Conservation (phyloP, 1,140 invertebrate genomes). For the Drosophila guanche region DNA sequence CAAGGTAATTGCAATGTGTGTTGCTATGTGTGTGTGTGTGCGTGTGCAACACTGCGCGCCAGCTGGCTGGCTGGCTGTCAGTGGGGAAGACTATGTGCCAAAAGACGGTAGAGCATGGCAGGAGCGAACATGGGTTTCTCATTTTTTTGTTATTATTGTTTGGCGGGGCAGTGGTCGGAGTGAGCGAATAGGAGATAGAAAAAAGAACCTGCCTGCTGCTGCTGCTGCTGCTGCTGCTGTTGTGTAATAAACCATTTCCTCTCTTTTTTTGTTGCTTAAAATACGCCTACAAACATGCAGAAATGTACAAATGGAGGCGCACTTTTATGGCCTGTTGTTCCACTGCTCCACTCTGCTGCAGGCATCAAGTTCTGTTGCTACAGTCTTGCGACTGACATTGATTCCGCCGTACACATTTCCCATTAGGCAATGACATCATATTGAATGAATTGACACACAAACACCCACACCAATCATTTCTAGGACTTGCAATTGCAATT, state of each 20-base stretch:
- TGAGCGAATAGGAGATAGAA: not conserved
- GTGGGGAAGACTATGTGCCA: constrained; percentile 12
- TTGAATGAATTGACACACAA: too few relatives aligned
- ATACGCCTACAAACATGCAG: constrained; percentile 2
- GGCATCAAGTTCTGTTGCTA: too few relatives aligned
- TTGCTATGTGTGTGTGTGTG: constrained; percentile 13
- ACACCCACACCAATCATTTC: too few relatives aligned
- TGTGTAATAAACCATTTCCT: constrained; percentile 56
- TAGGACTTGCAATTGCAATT: too few relatives aligned
- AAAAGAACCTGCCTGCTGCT: constrained; percentile 24
- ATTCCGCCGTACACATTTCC: too few relatives aligned
- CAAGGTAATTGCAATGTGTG: constrained; percentile 9
- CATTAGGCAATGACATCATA: too few relatives aligned
- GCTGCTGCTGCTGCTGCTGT: too few relatives aligned
- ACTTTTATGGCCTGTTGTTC: too few relatives aligned
- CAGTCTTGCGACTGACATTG: too few relatives aligned
- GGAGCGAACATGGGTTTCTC: constrained; percentile 42
- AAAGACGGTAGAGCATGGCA: not conserved
- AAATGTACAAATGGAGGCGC: not conserved
- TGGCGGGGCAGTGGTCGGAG: too few relatives aligned
- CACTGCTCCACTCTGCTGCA: too few relatives aligned
- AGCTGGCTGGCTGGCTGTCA: constrained; percentile 23
- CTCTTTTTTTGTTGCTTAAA: constrained; percentile 25
- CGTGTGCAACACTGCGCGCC: constrained; percentile 54
- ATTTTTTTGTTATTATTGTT: constrained; percentile 2